These are phyloP conservation scores for Drosophila burlai DNA, from an alignment of 1,140 invertebrate genomes.

Conservation along the genomic window DNA sequence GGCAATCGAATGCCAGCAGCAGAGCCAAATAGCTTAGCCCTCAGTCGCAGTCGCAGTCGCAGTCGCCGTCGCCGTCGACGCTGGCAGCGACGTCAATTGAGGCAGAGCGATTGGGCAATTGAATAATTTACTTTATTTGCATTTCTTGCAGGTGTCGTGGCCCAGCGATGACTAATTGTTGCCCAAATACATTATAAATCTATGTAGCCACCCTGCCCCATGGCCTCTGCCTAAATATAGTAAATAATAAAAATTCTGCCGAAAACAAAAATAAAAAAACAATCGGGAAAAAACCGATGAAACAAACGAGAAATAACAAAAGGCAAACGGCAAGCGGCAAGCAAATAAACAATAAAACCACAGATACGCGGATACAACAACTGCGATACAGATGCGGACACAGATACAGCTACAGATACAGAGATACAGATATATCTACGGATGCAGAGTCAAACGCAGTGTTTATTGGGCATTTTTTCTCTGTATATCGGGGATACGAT, in stretches of 20 bases:
- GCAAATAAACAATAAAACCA: constrained; percentile 58
- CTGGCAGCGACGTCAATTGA: not conserved
- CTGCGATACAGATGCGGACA: constrained; percentile 21
- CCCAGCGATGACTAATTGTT: constrained; percentile 49
- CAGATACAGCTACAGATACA: not conserved
- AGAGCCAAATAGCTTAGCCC: constrained; percentile 25
- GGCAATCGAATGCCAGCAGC: constrained; percentile 59
- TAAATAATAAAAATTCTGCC: constrained; percentile 60
- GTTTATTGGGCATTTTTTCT: constrained; percentile 20
- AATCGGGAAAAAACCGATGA: not conserved
- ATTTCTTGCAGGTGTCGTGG: constrained; percentile 45
- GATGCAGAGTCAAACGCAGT: constrained; percentile 21
- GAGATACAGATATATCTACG: constrained; percentile 2
- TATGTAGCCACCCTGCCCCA: not conserved
- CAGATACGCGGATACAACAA: constrained; percentile 32
- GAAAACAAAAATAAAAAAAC: constrained; percentile 22
- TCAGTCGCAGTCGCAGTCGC: constrained; percentile 9
- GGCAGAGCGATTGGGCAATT: constrained; percentile 46
- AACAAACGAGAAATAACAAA: constrained; percentile 10
- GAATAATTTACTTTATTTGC: constrained; percentile 47
- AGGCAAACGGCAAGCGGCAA: constrained; percentile 8
- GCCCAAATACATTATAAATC: constrained; percentile 1
- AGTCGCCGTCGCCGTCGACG: constrained; percentile 8
- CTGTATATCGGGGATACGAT: not conserved
- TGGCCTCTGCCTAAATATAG: constrained; percentile 62